phyloP scores from a whole-genome alignment of 1,140 invertebrate genomes.

The Plectrocnemia conspersa region DNA sequence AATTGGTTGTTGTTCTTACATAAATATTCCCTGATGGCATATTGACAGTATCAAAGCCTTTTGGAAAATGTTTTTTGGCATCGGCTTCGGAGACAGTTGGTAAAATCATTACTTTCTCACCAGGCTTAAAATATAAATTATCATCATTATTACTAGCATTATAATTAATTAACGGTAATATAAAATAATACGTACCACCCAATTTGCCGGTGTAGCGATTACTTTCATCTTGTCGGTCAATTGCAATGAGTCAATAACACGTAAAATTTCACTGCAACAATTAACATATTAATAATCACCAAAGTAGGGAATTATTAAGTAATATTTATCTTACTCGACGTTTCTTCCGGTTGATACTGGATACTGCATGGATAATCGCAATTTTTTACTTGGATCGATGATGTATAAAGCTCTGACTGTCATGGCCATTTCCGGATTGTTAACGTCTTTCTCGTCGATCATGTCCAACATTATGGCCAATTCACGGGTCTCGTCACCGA shows the following conservation, averaged over 20 bases:
- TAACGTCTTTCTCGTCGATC: constrained; percentile 77
- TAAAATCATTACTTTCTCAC: constrained; percentile 78
- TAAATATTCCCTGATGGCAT: constrained; percentile 80
- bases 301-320: neutral
- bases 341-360: constrained; percentile 88
- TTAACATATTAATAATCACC: neutral
- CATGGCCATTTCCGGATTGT: constrained; percentile 65
- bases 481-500: constrained; percentile 73
- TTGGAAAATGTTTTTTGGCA: constrained; percentile 65
- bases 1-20: constrained; percentile 69
- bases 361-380: constrained; percentile 84
- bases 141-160: constrained; percentile 9
- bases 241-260: constrained; percentile 85
- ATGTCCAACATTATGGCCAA: constrained; percentile 78
- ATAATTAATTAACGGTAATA: neutral
- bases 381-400: constrained; percentile 78
- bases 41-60: constrained; percentile 59
- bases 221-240: constrained; percentile 67
- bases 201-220: constrained; percentile 81
- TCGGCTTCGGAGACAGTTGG: constrained; percentile 70
- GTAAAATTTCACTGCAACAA: constrained; percentile 76
- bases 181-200: constrained; percentile 60
- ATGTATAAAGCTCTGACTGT: constrained; percentile 84
- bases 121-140: constrained; percentile 55
- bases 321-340: constrained; percentile 68